Base-by-base conservation (phyloP, 2,113 vertebrate genomes). In the Otus sunia region DNA sequence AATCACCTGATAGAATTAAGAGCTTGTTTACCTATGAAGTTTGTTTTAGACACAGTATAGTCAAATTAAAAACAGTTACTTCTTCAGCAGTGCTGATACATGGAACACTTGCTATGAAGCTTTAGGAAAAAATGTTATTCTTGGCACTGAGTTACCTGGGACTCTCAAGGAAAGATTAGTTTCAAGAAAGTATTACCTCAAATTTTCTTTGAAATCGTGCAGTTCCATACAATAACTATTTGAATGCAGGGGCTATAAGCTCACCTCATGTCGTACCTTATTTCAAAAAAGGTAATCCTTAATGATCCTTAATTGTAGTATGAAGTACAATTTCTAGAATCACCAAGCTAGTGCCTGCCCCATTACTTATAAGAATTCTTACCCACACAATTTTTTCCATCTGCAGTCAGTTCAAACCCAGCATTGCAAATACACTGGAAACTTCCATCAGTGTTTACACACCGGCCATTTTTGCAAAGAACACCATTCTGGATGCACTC, bases 361-460 rank as follows among this genome's bases (percentile, higher is more conserved):
- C 17, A 9, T 27, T 81, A 34, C 39, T 75, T 58, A 79, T 17
- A 58, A 36, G 37, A 60, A 36, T 45, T 29, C 97, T 97, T 98
- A 98, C 98, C 98, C 86, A 98, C 95, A 88, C 98, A 98, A 15
- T 98, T 98, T 64, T 97, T 98, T 58, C 97, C 97, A 50, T 98
- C 98, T 36, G 96, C 36, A 52, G 98, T 97, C 52, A 98, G 90
- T n/a, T 98, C 97, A 95, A 98, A 98, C 2, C 98, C 98, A 77
- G 98, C 98, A 86, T 98, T 98, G 75, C 98, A 98, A 88, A 98
- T 98, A 89, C 98, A 98, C 55, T 98, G 98, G 95, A 98, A 98
- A 68, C 98, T 98, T 68, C 98, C 98, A 81, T 98, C 98, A 5
- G 98, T 98, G 88, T 98, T 98, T n/a, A 98, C 95, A 95, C 98